These are phyloP conservation scores for Periplaneta americana DNA, from an alignment of 1,140 invertebrate genomes.

Conservation along the genomic window DNA sequence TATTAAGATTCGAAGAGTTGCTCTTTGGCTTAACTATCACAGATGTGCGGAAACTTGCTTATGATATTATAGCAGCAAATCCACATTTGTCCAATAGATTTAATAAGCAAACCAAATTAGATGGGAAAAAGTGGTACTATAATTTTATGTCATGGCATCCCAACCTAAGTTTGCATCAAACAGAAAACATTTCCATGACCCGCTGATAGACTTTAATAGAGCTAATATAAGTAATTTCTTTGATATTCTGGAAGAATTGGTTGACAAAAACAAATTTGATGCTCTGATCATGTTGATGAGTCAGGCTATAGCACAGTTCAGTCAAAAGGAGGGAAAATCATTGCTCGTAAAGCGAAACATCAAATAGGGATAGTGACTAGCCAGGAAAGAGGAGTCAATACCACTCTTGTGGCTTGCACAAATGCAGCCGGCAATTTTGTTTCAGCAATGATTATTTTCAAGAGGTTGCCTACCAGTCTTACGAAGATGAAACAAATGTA, in stretches of 20 bases:
- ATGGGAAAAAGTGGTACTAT: neutral
- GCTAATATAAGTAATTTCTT: constrained; percentile 27
- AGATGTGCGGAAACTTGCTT: neutral
- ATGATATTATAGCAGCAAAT: neutral
- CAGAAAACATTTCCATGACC: constrained; percentile 24
- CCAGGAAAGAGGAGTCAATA: constrained; percentile 29
- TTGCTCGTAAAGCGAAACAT: constrained; percentile 26
- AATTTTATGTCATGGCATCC: neutral
- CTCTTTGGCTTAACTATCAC: neutral
- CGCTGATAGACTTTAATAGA: constrained; percentile 34
- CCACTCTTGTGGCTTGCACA: constrained; percentile 24
- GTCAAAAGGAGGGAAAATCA: constrained; percentile 17
- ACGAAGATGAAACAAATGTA: no score
- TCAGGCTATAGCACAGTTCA: constrained; percentile 13
- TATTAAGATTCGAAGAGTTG: neutral
- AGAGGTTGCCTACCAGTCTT: neutral
- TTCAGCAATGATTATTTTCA: constrained; percentile 30
- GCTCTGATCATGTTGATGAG: constrained; percentile 27
- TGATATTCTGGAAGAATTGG: constrained; percentile 23
- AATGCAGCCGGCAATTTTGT: constrained; percentile 29
- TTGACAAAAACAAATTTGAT: constrained; percentile 28
- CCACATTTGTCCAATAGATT: neutral
- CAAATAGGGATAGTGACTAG: constrained; percentile 30
- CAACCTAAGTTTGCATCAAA: neutral
- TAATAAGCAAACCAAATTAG: neutral